Percentiles rank a stretch among this genome's conserved stretches.
These are phyloP conservation scores for Anolis carolinensis DNA, from an alignment of 2,113 vertebrate species.

Conservation along the genomic window DNA sequence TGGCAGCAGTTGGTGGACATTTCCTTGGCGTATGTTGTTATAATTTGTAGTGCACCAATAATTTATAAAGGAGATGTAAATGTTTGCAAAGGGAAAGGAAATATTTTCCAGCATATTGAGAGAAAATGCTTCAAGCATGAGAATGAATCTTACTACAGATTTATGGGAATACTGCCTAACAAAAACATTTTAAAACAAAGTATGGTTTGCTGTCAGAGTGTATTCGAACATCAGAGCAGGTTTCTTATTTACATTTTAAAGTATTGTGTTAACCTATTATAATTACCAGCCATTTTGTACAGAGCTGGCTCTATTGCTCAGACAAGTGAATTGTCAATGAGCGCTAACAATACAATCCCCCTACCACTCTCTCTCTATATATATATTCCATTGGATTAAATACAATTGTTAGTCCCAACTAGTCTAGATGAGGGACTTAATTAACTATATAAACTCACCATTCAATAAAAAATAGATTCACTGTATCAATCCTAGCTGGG, in stretches of 20 bases:
- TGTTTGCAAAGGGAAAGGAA: neutral
- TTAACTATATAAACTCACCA: no score
- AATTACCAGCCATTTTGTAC: conserved; percentile 14
- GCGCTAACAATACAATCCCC: neutral
- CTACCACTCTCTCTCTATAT: neutral
- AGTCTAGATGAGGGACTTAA: no score
- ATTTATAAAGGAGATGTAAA: conserved; percentile 41
- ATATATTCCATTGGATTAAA: no score
- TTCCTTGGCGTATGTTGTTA: conserved; percentile 43
- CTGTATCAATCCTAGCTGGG: no score
- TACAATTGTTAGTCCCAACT: no score
- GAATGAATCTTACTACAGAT: conserved; percentile 1
- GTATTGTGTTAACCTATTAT: neutral
- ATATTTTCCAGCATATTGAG: neutral
- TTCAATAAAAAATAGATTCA: no score
- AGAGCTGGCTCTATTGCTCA: neutral
- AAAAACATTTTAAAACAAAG: conserved; percentile 31
- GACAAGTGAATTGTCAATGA: neutral
- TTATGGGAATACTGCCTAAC: conserved; percentile 27
- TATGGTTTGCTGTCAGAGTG: conserved; percentile 22
- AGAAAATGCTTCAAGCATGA: conserved; percentile 21
- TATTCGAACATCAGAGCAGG: neutral
- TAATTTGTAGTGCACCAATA: conserved; percentile 28
- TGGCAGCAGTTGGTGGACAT: conserved; percentile 17
- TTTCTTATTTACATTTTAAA: conserved; percentile 27